A percentile compares a stretch with the other conserved stretches of the same genome.
Evolutionary conservation across 2,888 invertebrate species (phyloP).

Genomic region (Volucella bombylans): DNA sequence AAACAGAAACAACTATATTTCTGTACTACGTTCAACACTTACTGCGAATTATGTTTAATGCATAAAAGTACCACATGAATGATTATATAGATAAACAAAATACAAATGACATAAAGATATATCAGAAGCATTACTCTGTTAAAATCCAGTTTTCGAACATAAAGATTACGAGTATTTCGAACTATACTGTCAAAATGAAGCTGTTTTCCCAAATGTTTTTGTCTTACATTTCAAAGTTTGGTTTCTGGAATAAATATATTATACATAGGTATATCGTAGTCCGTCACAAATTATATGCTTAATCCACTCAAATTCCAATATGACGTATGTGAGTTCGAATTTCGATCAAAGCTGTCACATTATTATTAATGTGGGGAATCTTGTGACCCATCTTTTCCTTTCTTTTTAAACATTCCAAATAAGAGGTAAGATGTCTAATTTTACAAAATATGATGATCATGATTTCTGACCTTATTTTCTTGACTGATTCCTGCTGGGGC

Average conservation of each 20-base stretch:
- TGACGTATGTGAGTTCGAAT: too few species aligned
- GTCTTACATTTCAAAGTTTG: background rate
- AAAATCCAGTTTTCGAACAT: background rate
- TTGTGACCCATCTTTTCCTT: too few species aligned
- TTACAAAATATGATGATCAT: too few species aligned
- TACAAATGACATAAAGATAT: background rate
- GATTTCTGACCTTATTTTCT: too few species aligned
- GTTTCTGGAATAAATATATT: background rate
- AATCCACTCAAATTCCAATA: too few species aligned
- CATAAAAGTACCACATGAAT: constrained; percentile 46
- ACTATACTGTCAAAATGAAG: background rate
- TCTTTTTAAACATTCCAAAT: too few species aligned
- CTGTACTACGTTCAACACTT: constrained; percentile 58
- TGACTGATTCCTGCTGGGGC: too few species aligned
- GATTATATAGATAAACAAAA: constrained; percentile 17
- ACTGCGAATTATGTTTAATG: constrained; percentile 58
- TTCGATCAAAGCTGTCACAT: too few species aligned
- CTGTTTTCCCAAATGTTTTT: background rate
- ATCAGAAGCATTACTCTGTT: constrained; percentile 30
- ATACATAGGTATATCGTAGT: too few species aligned
- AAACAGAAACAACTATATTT: background rate
- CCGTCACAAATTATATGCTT: too few species aligned
- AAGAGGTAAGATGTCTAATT: too few species aligned
- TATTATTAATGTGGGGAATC: too few species aligned
- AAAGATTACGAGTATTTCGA: background rate